Conservation (phyloP, 2,113 vertebrate species). For the Apus apus region DNA sequence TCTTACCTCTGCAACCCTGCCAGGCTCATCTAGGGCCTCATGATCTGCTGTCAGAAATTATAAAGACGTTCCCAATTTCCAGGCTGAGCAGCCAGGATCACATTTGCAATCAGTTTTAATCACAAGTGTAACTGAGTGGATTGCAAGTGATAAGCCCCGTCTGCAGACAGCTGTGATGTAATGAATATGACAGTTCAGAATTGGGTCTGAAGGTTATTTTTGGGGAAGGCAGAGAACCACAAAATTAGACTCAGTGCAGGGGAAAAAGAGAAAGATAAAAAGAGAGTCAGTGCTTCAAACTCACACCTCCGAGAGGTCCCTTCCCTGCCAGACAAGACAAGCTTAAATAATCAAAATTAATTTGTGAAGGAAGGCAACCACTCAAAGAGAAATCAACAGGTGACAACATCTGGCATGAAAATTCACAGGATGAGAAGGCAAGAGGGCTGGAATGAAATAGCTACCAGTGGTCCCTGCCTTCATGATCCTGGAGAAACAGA, state of each 20-base stretch:
- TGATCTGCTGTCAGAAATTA: constrained; percentile 60
- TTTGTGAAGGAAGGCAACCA: constrained; percentile 64
- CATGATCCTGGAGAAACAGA: background rate
- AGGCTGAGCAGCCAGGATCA: constrained; percentile 46
- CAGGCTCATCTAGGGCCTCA: background rate
- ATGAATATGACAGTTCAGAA: constrained; percentile 67
- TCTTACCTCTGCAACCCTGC: background rate
- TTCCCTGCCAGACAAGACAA: constrained; percentile 39
- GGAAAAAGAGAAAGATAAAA: constrained; percentile 28
- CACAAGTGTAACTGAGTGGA: constrained; percentile 60
- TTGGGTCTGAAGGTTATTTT: constrained; percentile 49
- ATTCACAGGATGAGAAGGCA: constrained; percentile 29
- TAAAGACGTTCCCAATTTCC: constrained; percentile 48
- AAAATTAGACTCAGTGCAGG: constrained; percentile 53
- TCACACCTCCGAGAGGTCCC: background rate
- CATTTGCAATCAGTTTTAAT: constrained; percentile 72
- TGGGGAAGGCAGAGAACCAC: constrained; percentile 47
- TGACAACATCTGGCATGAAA: constrained; percentile 70
- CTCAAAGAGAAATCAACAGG: constrained; percentile 70
- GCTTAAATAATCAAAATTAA: constrained; percentile 78
- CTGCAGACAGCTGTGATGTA: constrained; percentile 54
- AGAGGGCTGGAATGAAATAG: constrained; percentile 1
- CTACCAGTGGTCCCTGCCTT: background rate
- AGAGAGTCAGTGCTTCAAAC: constrained; percentile 1
- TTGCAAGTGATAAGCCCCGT: constrained; percentile 28